Evolutionary conservation across 2,888 invertebrate genomes (phyloP).

Genomic region (Teleiodes luculella): DNA sequence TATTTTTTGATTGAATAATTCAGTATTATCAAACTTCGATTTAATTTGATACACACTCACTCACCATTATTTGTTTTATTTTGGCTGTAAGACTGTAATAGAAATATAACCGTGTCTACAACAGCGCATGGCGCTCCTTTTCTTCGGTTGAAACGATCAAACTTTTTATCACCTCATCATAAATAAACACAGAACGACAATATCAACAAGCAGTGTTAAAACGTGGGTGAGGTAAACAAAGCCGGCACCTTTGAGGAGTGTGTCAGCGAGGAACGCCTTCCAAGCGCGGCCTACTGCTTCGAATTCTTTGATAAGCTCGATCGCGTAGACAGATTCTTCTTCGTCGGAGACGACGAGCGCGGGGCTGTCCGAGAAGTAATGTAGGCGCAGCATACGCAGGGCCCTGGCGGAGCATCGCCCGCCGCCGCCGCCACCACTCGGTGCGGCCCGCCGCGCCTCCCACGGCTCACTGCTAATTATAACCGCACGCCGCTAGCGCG

Average conservation of each 20-base stretch:
- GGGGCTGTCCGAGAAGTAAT: constrained; percentile 90
- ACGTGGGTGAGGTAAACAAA: constrained; percentile 55
- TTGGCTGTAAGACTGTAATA: no score
- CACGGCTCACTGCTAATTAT: constrained; percentile 76
- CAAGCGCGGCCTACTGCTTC: constrained; percentile 87
- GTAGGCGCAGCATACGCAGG: constrained; percentile 87
- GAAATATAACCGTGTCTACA: no score
- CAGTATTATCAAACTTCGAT: no score
- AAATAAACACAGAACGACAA: constrained; percentile 32
- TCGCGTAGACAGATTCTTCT: constrained; percentile 83
- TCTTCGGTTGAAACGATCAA: not conserved
- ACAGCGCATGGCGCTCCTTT: no score
- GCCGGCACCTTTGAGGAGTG: constrained; percentile 74
- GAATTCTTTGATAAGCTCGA: constrained; percentile 93
- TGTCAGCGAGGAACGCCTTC: constrained; percentile 86
- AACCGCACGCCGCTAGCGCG: constrained; percentile 37
- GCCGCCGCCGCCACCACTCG: constrained; percentile 47
- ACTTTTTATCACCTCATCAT: not conserved
- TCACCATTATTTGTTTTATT: no score
- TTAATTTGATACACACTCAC: no score
- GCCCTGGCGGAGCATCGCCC: constrained; percentile 69
- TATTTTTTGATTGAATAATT: no score
- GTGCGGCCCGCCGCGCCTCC: constrained; percentile 74
- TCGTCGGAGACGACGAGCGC: constrained; percentile 81
- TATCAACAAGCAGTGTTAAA: constrained; percentile 23